Base-by-base conservation (phyloP, 2,113 vertebrate species). In the Phoenicopterus ruber region DNA sequence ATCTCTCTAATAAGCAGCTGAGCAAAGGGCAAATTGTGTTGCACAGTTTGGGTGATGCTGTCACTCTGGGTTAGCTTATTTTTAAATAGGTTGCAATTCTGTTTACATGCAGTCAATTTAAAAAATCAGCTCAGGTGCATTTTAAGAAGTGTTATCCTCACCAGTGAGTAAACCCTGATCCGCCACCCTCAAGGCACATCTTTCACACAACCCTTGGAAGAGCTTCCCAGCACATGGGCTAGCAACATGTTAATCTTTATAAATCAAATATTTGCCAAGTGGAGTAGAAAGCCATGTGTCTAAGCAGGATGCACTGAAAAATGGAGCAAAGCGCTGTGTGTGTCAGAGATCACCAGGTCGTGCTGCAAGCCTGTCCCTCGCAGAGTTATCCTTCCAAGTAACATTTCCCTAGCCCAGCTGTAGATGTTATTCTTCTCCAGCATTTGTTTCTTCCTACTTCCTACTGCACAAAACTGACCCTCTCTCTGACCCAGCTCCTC, bases 181-280 rank as follows among this genome's bases (percentile, higher is more conserved):
- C 79, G 52, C 86, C 91, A 87, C 77, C 86, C 94, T 83, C 32
- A 5, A 95, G 93, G 93, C 89, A 88, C 86, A 62, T 87, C 95
- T 94, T 97, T 93, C 93, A 94, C 95, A 93, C 81, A 69, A 7
- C 66, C 93, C 91, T 92, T 79, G 78, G 90, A 94, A 91, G 70
- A 88, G 94, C 74, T 95, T 61, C 86, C 81, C 91, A 91, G 96
- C 86, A 91, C 89, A 85, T 79, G 93, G 91, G 66, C 19, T 4
- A 91, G 91, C 74, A 94, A 72, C 93, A 87, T 84, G 93, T 91
- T 96, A 94, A 86, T 89, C 86, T 96, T 92, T 72, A 94, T 96
- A 86, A 96, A 93, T 92, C 83, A 96, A 87, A 61, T 92, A 86
- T 93, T 93, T 96, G 95, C 97, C 95, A 95, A 91, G 80, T 87